Conservation (phyloP, 2,113 vertebrate species). For the Elachura formosa region DNA sequence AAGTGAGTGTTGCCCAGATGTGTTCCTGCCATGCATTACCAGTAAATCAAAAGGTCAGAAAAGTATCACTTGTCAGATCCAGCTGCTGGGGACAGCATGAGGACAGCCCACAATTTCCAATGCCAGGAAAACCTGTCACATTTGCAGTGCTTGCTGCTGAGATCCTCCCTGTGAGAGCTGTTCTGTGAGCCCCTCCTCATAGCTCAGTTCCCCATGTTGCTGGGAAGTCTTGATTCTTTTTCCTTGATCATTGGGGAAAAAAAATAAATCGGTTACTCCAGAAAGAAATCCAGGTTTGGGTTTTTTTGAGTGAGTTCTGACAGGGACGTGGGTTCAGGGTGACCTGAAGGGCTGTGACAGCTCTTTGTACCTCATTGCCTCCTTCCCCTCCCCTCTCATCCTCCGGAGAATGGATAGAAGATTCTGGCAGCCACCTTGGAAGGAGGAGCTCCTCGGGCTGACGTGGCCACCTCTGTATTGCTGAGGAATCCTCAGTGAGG, state of each 20-base stretch:
- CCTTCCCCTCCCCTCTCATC: not conserved
- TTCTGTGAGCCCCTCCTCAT: not conserved
- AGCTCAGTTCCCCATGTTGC: fast-evolving
- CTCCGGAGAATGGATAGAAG: not conserved
- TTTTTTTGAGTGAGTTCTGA: not conserved
- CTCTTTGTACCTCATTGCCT: not conserved
- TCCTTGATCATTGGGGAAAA: not conserved
- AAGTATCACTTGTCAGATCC: not conserved
- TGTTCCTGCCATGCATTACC: fast-evolving
- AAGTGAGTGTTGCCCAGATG: fast-evolving
- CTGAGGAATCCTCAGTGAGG: slow-evolving; percentile 7
- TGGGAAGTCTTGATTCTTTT: not conserved
- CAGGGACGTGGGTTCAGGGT: not conserved
- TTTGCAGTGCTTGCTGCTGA: not conserved
- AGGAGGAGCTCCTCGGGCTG: not conserved
- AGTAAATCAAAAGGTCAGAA: not conserved
- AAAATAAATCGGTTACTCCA: not conserved
- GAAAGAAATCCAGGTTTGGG: not conserved
- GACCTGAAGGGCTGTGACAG: not conserved
- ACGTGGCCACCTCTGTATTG: not conserved
- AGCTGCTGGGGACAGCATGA: not conserved
- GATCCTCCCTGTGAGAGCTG: fast-evolving
- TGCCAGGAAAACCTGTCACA: not conserved
- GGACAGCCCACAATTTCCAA: fast-evolving
- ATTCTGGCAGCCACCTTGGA: not conserved